Evolutionary conservation across 2,797 vertebrate genomes (phyloP), one percentile per base, ranked within the genome.

Genomic region (Lithobates pipiens): DNA sequence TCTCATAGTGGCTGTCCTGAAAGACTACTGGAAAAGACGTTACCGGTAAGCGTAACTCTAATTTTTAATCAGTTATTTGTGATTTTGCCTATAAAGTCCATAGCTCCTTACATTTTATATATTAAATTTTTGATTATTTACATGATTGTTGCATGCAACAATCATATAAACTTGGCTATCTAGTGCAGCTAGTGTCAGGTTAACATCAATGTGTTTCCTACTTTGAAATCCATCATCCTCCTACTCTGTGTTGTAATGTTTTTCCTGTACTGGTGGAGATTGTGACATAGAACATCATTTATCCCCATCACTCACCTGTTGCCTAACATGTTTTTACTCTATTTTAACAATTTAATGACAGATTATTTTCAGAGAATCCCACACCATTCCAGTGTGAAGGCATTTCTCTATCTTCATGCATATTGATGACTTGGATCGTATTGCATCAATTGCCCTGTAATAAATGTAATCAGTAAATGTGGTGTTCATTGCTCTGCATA

Each of bases 221-320:
- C 36, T 46, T 23, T 29, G 46, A n/a, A 23, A 42, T 72, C 25
- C 34, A 9, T 57, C 36, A 18, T 68, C 73, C 77, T 50, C 46
- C 65, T 34, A 29, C 76, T n/a, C n/a, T n/a, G 32, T 44, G 0
- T 82, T 27, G 46, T 18, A 42, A 63, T 76, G 25, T 79, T 77
- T 68, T 57, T 72, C 42, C 21, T 82, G 34, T 4, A 0, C 16
- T n/a, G 29, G 46, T 69, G 34, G 65, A 76, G 27, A 23, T 46
- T 27, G 36, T 76, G 84, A 76, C 67, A 50, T 15, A 10, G 18
- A 42, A 67, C 44, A 15, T 61, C 71, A 70, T 81, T 86, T 81
- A 86, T 86, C 72, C 76, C 63, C 23, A 16, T 71, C 78, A 61
- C 36, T 82, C 79, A 76, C 23, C 77, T 71, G 65, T 42, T 16